Base-by-base conservation (phyloP, 2,797 vertebrate genomes). In the Poecilia wingei region DNA sequence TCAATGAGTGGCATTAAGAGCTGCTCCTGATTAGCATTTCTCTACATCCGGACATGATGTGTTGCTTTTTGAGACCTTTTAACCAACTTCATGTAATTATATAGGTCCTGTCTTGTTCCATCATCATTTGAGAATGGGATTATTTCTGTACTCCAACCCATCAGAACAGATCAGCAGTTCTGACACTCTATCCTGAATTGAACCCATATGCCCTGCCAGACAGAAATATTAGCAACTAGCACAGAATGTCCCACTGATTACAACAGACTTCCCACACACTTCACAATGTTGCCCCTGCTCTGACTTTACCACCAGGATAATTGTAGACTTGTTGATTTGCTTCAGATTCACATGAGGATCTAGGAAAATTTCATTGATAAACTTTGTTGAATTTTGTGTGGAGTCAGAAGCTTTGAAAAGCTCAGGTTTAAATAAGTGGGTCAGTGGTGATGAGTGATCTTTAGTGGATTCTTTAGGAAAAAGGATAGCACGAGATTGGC, bases 141-240 rank as follows among this genome's bases (percentile, higher is more conserved):
- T 14, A 28, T 57, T 57, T n/a, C n/a, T 57, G n/a, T 57, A 13
- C 55, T 57, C n/a, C 51, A 53, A 53, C 20, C 22, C 7, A 22
- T 25, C 49, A 57, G 55, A 57, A 57, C 55, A 57, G 55, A 57
- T 57, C n/a, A 57, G 55, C 55, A 57, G n/a, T 61, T 61, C 36
- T 25, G 64, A 22, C 64, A 41, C 22, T 1, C 28, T 68, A 25
- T 41, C 9, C 64, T 25, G 18, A 68, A 20, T 68, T 68, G 64
- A 41, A 41, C 7, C 55, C 13, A 0, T 14, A 14, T 68, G 7
- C 33, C 39, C 7, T 41, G 64, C 9, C 64, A 68, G 64, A 68
- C 28, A 33, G 31, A 33, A 68, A 41, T 22, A 22, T 41, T 41
- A 41, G 39, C 18, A 68, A 20, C 22, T 6, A 68, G 36, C 33